These are phyloP conservation scores for Artemia sp. DNA, from an alignment of 2,888 invertebrate species.

Conservation along the genomic window DNA sequence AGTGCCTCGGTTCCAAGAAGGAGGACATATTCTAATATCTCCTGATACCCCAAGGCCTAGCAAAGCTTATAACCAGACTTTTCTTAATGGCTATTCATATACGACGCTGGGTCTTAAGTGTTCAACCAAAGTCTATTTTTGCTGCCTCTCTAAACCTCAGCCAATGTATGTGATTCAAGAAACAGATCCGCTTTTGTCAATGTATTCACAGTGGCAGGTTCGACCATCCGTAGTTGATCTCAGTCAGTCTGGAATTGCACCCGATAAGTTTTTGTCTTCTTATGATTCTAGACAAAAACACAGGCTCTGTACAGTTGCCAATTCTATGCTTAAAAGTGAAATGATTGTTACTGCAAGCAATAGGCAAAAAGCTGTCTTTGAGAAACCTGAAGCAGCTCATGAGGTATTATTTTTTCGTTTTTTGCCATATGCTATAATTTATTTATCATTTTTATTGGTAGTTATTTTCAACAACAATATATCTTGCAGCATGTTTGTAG, in stretches of 20 bases:
- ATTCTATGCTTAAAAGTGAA: conserved; percentile 38
- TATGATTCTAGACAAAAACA: conserved; percentile 47
- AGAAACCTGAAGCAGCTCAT: too few species aligned
- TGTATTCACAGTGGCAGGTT: conserved; percentile 76
- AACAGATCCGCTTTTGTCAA: conserved; percentile 71
- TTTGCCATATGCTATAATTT: too few species aligned
- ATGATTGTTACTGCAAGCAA: conserved; percentile 36
- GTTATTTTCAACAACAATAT: too few species aligned
- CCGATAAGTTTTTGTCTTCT: conserved; percentile 18
- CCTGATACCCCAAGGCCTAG: conserved; percentile 79
- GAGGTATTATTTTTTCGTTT: too few species aligned
- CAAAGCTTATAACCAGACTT: conserved; percentile 72
- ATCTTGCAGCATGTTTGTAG: too few species aligned
- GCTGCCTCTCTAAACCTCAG: conserved; percentile 79
- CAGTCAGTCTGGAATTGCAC: conserved; percentile 19
- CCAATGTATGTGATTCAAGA: conserved; percentile 63
- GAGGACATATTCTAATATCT: conserved; percentile 44
- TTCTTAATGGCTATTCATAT: conserved; percentile 71
- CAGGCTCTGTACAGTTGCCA: conserved; percentile 42
- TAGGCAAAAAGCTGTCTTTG: background rate
- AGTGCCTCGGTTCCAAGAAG: conserved; percentile 20
- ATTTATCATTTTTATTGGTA: too few species aligned
- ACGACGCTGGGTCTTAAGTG: conserved; percentile 78
- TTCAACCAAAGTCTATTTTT: conserved; percentile 76
- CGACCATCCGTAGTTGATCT: conserved; percentile 20